Evolutionary conservation across 1,140 invertebrate species (phyloP).

Genomic region (Atta colombica): DNA sequence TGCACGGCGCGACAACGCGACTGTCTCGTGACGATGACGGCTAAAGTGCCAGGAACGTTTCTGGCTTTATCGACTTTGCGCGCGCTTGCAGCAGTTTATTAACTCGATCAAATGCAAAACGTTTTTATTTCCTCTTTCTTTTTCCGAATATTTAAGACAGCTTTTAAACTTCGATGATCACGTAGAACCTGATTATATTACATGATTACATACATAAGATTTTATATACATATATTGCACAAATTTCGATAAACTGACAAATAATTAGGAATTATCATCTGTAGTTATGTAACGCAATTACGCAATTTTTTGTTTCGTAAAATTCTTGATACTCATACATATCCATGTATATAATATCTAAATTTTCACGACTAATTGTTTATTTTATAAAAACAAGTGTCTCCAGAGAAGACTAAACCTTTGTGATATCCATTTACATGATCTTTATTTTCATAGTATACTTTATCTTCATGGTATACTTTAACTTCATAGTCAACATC

Average conservation of each 20-base stretch:
- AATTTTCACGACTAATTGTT: neutral
- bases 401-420: too few species aligned
- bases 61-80: constrained; percentile 55
- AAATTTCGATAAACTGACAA: constrained; percentile 25
- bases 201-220: neutral
- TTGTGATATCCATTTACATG: too few species aligned
- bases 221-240: neutral
- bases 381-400: too few species aligned
- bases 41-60: constrained; percentile 68
- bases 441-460: too few species aligned
- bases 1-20: constrained; percentile 67
- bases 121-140: constrained; percentile 24
- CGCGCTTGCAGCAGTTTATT: constrained; percentile 55
- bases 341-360: neutral
- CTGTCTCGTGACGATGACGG: constrained; percentile 73
- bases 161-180: neutral
- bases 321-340: neutral
- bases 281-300: neutral
- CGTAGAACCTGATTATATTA: neutral
- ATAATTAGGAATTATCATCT: neutral
- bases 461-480: too few species aligned
- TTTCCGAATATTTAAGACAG: constrained; percentile 27
- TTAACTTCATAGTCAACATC: constrained; percentile 4
- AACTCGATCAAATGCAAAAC: constrained; percentile 58
- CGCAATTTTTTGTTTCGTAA: neutral